A percentile compares a stretch with the other conserved stretches of the same genome.
These are phyloP conservation scores for Gambelia wislizenii DNA, from an alignment of 2,797 vertebrate species.

Conservation along the genomic window DNA sequence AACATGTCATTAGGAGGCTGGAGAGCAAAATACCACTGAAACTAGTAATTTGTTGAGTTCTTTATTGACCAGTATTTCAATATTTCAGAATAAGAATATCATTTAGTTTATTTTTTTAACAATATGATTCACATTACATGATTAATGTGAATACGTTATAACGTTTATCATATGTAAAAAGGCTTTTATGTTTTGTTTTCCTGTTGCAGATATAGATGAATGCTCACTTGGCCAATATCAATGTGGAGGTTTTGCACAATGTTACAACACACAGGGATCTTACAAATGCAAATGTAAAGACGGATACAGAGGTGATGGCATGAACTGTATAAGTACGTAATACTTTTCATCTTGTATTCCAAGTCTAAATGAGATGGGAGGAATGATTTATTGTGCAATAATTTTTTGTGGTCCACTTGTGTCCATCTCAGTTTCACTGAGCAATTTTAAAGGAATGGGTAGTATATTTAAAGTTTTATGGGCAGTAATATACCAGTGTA, in stretches of 20 bases:
- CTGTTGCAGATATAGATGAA: constrained; percentile 91
- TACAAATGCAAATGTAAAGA: constrained; percentile 97
- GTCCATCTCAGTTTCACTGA: constrained; percentile 33
- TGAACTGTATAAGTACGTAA: constrained; percentile 90
- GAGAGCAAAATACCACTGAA: neutral
- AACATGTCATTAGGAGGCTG: neutral
- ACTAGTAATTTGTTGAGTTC: neutral
- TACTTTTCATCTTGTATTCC: neutral
- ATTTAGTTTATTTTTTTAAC: neutral
- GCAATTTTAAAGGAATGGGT: constrained; percentile 57
- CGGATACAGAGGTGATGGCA: constrained; percentile 89
- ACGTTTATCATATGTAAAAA: constrained; percentile 13
- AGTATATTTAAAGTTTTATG: constrained; percentile 44
- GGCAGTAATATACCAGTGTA: constrained; percentile 32
- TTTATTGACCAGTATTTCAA: neutral
- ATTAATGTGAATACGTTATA: neutral
- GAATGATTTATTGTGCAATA: neutral
- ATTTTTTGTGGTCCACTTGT: constrained; percentile 1
- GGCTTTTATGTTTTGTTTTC: constrained; percentile 8
- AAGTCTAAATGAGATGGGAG: constrained; percentile 26
- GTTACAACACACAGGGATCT: constrained; percentile 94
- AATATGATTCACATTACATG: neutral
- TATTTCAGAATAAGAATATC: neutral
- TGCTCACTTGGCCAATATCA: constrained; percentile 88
- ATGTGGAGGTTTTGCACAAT: constrained; percentile 87